Percentiles rank a stretch among this genome's conserved stretches.
phyloP scores from a whole-genome alignment of 2,888 invertebrate genomes.

The Scaptodrosophila latifasciaeformis region DNA sequence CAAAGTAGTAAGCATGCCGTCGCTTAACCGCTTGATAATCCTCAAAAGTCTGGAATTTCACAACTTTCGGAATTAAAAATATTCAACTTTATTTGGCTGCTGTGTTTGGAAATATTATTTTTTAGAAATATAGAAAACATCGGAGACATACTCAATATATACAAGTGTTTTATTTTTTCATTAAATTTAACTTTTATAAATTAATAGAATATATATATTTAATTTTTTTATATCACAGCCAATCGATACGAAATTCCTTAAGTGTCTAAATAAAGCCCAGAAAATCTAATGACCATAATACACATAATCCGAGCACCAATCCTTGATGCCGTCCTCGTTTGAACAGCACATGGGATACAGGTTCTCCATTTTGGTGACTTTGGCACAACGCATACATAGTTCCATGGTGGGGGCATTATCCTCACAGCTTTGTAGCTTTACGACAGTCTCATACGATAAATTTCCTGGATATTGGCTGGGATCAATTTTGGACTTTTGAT shows the following conservation, averaged over 20 bases:
- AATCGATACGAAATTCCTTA: slow-evolving; percentile 41
- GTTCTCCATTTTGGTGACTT: slow-evolving; percentile 76
- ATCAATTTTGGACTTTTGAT: slow-evolving; percentile 30
- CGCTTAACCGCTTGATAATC: too few relatives aligned
- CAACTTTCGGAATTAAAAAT: too few relatives aligned
- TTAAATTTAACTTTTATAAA: too few relatives aligned
- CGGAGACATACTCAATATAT: too few relatives aligned
- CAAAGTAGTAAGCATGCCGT: too few relatives aligned
- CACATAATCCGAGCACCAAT: slow-evolving; percentile 77
- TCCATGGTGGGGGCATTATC: slow-evolving; percentile 69
- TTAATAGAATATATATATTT: slow-evolving; percentile 27
- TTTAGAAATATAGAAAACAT: too few relatives aligned
- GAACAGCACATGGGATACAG: slow-evolving; percentile 78
- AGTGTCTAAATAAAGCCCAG: neutral
- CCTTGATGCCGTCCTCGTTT: slow-evolving; percentile 75
- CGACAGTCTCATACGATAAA: slow-evolving; percentile 62
- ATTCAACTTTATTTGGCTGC: too few relatives aligned
- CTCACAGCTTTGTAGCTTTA: slow-evolving; percentile 69
- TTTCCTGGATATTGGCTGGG: slow-evolving; percentile 66
- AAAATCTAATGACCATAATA: slow-evolving; percentile 69
- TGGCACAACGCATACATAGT: slow-evolving; percentile 77
- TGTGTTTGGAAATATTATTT: too few relatives aligned
- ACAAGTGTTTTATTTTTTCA: too few relatives aligned
- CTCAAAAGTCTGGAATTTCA: too few relatives aligned
- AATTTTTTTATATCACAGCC: slow-evolving; percentile 63